Conservation (phyloP, 1,140 invertebrate genomes). For the Augochlora pura region DNA sequence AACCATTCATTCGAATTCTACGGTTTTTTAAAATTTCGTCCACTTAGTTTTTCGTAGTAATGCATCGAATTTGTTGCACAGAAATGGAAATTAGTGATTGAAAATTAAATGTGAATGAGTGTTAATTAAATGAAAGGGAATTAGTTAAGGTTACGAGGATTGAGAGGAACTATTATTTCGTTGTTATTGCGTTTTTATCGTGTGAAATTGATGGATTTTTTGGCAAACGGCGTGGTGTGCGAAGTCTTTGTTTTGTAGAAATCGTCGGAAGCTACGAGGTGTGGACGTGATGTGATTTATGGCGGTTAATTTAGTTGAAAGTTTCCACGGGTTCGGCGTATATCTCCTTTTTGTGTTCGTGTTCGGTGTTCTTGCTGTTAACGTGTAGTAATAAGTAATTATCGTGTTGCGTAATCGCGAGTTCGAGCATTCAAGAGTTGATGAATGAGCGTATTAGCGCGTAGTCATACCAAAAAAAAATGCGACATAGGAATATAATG, state of each 20-base stretch:
- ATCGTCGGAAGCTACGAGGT: no score
- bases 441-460: constrained; percentile 17
- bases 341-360: constrained; percentile 3
- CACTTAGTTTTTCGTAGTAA: no score
- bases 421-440: background rate
- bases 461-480: constrained; percentile 64
- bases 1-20: no score
- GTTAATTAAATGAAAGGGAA: no score
- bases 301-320: background rate
- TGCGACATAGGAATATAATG: constrained; percentile 49
- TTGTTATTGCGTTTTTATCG: no score
- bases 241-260: constrained; percentile 11
- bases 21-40: no score
- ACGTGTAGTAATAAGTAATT: constrained; percentile 15
- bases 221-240: background rate
- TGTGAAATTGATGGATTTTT: background rate
- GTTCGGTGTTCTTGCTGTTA: background rate
- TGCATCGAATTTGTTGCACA: no score
- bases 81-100: no score
- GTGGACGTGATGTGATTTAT: background rate
- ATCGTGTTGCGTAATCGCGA: constrained; percentile 8
- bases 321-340: background rate
- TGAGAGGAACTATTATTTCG: no score
- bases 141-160: no score
- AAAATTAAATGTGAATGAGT: no score